phyloP scores from a whole-genome alignment of 2,113 vertebrate genomes.

The Hippocampus barbouri region DNA sequence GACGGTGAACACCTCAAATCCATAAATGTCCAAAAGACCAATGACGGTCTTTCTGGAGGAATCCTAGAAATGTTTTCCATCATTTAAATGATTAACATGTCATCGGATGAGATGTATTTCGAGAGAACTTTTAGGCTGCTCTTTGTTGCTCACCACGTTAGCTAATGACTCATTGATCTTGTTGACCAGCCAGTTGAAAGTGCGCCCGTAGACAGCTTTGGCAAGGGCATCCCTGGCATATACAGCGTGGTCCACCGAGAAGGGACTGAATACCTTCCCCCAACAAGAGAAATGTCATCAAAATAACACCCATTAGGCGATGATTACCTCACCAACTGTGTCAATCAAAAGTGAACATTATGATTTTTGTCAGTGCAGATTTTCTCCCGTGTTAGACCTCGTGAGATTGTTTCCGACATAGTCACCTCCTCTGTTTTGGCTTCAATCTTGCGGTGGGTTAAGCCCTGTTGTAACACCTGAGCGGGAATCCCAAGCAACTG shows the following conservation, averaged over 20 bases:
- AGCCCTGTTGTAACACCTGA: slow-evolving; percentile 77
- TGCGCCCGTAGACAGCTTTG: slow-evolving; percentile 88
- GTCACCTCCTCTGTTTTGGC: slow-evolving; percentile 86
- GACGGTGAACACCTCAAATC: slow-evolving; percentile 91
- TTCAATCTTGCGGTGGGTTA: slow-evolving; percentile 89
- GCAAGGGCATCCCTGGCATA: slow-evolving; percentile 88
- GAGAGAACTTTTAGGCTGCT: no score
- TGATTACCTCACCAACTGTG: no score
- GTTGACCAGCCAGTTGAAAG: slow-evolving; percentile 92
- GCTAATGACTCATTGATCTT: slow-evolving; percentile 88
- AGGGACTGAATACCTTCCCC: slow-evolving; percentile 82
- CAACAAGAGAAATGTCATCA: neutral
- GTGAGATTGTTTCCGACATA: neutral
- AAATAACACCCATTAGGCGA: no score
- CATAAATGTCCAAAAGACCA: slow-evolving; percentile 93
- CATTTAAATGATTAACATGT: neutral
- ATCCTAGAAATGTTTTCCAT: slow-evolving; percentile 68
- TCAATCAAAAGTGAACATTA: no score
- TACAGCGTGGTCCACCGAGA: slow-evolving; percentile 83
- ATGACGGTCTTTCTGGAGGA: slow-evolving; percentile 85
- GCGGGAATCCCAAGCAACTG: slow-evolving; percentile 83
- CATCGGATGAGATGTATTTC: no score
- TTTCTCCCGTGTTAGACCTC: neutral
- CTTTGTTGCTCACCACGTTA: slow-evolving; percentile 76
- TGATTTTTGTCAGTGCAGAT: neutral